Conservation (phyloP, 2,888 invertebrate genomes). For the Cartodere bifasciata region DNA sequence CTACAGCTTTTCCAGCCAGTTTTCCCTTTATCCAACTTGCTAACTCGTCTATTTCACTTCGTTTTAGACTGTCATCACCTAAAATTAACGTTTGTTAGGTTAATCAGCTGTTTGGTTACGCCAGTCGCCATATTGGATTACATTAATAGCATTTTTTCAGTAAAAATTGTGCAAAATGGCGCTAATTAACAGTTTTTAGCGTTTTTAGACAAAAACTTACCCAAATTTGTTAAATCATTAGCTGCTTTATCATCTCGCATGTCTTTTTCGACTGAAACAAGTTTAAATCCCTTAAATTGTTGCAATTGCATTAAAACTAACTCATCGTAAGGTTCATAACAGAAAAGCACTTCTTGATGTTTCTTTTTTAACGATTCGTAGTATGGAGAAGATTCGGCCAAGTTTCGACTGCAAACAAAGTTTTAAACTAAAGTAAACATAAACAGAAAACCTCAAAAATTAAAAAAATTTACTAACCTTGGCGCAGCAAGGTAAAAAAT, state of each 20-base stretch:
- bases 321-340: conserved; percentile 96
- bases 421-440: too few species aligned
- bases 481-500: conserved; percentile 92
- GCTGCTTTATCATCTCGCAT: conserved; percentile 60
- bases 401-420: conserved; percentile 54
- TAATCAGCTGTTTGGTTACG: too few species aligned
- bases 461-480: too few species aligned
- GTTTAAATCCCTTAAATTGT: conserved; percentile 59
- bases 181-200: neutral
- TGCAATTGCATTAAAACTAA: conserved; percentile 81
- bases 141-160: too few species aligned
- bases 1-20: conserved; percentile 66
- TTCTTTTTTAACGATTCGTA: conserved; percentile 82
- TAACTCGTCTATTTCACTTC: conserved; percentile 65
- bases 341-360: conserved; percentile 84
- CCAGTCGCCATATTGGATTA: too few species aligned
- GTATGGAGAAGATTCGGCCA: conserved; percentile 92
- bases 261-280: conserved; percentile 90
- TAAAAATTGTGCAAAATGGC: too few species aligned
- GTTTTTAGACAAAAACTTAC: conserved; percentile 29
- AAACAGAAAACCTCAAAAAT: too few species aligned
- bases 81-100: too few species aligned
- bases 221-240: conserved; percentile 46
- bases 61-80: conserved; percentile 57
- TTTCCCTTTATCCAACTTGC: conserved; percentile 66